A percentile compares a stretch with the other conserved stretches of the same genome.
Conservation (phyloP, 2,113 vertebrate genomes). For the Nannobrachium achirus region DNA sequence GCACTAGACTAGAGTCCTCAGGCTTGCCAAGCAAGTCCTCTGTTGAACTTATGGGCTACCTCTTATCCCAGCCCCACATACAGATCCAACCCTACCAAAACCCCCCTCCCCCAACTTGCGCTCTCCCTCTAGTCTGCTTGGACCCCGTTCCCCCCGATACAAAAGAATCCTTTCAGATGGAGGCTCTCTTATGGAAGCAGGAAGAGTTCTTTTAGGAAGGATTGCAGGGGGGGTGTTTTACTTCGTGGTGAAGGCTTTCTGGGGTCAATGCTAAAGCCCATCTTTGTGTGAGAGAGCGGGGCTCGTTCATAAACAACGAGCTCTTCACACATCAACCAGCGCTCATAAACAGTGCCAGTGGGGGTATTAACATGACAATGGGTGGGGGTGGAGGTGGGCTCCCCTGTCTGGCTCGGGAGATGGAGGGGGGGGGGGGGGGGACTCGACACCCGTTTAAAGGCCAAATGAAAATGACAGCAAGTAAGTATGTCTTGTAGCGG, state of each 20-base stretch:
- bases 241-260: slow-evolving; percentile 69
- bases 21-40: slow-evolving; percentile 54
- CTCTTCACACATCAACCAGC: slow-evolving; percentile 75
- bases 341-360: slow-evolving; percentile 72
- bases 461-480: slow-evolving; percentile 18
- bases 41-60: slow-evolving; percentile 67
- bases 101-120: slow-evolving; percentile 65
- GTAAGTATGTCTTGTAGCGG: not conserved
- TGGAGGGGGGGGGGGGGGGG: slow-evolving; percentile 42
- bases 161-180: slow-evolving; percentile 78
- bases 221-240: slow-evolving; percentile 10
- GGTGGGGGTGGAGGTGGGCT: slow-evolving; percentile 51
- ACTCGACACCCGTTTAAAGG: slow-evolving; percentile 31
- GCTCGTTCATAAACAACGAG: slow-evolving; percentile 72
- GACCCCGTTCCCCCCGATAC: slow-evolving; percentile 61
- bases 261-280: slow-evolving; percentile 75
- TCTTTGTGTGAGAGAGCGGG: slow-evolving; percentile 76
- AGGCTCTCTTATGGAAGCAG: slow-evolving; percentile 69
- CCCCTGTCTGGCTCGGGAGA: slow-evolving; percentile 57
- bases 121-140: slow-evolving; percentile 52
- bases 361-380: slow-evolving; percentile 82
- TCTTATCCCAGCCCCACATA: slow-evolving; percentile 62
- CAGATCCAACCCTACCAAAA: slow-evolving; percentile 48
- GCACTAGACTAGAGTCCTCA: slow-evolving; percentile 32
- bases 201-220: slow-evolving; percentile 59